A percentile compares a stretch with the other conserved stretches of the same genome.
Evolutionary conservation across 2,113 vertebrate genomes (phyloP).

Genomic region (Sporophila hypoxantha): DNA sequence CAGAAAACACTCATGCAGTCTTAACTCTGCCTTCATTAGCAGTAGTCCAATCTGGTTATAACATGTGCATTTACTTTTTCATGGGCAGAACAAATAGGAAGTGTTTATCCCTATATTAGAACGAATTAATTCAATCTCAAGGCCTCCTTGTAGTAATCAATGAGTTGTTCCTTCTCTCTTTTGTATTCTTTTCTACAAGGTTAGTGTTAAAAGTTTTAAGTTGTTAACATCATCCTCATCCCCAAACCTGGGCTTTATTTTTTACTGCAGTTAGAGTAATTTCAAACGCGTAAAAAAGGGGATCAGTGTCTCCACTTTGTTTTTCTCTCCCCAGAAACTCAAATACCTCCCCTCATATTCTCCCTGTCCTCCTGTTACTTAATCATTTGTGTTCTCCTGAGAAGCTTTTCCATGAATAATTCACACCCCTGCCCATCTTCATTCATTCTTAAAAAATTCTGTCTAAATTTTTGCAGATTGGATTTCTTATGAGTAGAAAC

Average conservation of each 20-base stretch:
- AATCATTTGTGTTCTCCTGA: not conserved
- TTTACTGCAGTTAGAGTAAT: not conserved
- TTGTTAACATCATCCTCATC: not conserved
- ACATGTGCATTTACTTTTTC: not conserved
- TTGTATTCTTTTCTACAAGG: not conserved
- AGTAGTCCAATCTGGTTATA: not conserved
- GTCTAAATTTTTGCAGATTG: not conserved
- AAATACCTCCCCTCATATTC: not conserved
- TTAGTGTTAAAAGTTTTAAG: not conserved
- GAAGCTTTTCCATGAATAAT: not conserved
- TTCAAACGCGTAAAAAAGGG: not conserved
- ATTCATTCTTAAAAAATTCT: not conserved
- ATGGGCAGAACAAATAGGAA: not conserved
- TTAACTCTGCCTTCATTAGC: not conserved
- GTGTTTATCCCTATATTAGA: not conserved
- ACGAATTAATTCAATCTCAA: not conserved
- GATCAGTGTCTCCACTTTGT: not conserved
- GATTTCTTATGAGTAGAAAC: not conserved
- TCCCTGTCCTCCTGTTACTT: not conserved
- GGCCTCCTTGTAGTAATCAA: not conserved
- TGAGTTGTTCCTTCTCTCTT: not conserved
- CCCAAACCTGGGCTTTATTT: not conserved
- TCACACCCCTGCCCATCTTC: not conserved
- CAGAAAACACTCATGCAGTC: not conserved
- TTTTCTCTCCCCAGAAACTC: not conserved